Conservation (phyloP, 2,797 vertebrate species). For the Trematomus bernacchii region DNA sequence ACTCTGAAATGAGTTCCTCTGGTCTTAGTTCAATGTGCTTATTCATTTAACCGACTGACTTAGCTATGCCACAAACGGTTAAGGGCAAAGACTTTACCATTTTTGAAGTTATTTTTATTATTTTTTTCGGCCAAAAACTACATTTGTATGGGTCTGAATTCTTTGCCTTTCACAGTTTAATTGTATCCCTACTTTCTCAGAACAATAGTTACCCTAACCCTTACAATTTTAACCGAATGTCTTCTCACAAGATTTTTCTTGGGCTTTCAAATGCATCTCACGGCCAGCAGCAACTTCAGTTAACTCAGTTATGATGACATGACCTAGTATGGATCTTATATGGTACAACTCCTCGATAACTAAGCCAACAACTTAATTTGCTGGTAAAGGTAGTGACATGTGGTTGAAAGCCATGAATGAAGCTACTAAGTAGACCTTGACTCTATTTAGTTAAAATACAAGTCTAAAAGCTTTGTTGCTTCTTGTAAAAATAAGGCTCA, state of each 20-base stretch:
- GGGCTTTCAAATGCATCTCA: not conserved
- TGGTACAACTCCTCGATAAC: not conserved
- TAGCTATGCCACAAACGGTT: conserved; percentile 3
- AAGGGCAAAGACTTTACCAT: conserved; percentile 57
- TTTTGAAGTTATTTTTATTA: not conserved
- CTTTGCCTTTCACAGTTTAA: conserved; percentile 56
- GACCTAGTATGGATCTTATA: not conserved
- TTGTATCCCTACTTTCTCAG: conserved; percentile 18
- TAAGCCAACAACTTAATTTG: conserved; percentile 1
- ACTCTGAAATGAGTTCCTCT: conserved; percentile 78
- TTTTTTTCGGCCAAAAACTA: not conserved
- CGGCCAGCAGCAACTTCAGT: not conserved
- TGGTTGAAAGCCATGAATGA: conserved; percentile 1
- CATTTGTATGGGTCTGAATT: conserved; percentile 29
- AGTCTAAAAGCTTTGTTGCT: not conserved
- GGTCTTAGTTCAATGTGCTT: conserved; percentile 54
- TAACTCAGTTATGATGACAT: not conserved
- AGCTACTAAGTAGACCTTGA: not conserved
- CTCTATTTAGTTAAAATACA: not conserved
- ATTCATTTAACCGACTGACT: conserved; percentile 40
- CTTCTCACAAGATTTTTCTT: not conserved
- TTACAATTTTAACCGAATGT: not conserved
- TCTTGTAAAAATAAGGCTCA: not conserved
- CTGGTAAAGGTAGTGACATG: not conserved
- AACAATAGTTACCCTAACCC: conserved; percentile 24